Evolutionary conservation across 2,113 vertebrate species (phyloP).

Genomic region (Epinephelus cyanopodus): DNA sequence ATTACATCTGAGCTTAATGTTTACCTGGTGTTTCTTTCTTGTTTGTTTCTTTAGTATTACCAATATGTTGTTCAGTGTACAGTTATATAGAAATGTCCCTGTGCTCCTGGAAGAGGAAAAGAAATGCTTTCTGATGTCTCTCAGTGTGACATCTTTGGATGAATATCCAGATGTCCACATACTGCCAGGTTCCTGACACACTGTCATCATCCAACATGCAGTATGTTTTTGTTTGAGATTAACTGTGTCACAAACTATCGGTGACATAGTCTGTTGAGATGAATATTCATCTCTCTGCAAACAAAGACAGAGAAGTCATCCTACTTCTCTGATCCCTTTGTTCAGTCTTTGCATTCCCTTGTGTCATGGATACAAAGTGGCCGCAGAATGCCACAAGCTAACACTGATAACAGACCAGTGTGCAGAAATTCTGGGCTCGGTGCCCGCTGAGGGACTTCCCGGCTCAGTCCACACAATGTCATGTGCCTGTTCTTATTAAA

Average conservation of each 20-base stretch:
- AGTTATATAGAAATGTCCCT: background rate
- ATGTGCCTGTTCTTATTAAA: slow-evolving; percentile 22
- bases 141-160: background rate
- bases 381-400: background rate
- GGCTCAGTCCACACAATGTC: slow-evolving; percentile 7
- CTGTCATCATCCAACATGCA: background rate
- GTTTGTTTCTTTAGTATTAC: background rate
- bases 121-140: too few relatives aligned
- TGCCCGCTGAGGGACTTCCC: background rate
- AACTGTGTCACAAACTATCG: background rate
- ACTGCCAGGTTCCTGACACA: background rate
- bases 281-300: background rate
- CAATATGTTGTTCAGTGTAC: background rate
- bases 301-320: background rate
- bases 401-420: slow-evolving; percentile 3
- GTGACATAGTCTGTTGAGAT: background rate
- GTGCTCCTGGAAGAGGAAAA: background rate
- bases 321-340: background rate
- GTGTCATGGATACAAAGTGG: background rate
- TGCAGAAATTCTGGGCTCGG: background rate
- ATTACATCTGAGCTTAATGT: too few relatives aligned
- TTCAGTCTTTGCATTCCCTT: background rate
- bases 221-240: background rate
- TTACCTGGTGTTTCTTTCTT: background rate
- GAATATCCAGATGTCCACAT: background rate